Evolutionary conservation across 2,797 vertebrate genomes (phyloP).

Genomic region (Chaetophractus vellerosus): DNA sequence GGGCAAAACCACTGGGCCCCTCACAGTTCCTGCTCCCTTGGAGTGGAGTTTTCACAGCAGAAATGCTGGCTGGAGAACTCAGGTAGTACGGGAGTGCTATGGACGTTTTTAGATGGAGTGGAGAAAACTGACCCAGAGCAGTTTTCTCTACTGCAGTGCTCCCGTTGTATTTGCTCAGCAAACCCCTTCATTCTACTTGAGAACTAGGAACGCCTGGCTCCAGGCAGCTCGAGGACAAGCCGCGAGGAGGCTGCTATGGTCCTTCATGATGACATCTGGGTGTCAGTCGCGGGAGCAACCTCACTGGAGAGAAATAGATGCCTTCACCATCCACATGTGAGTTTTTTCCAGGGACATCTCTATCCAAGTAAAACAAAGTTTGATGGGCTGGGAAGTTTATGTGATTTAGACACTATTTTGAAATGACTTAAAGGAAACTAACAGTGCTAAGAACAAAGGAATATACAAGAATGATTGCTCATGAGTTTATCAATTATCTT

Average conservation of each 20-base stretch:
- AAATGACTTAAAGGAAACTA: neutral
- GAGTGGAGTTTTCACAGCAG: rapidly evolving
- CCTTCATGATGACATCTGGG: rapidly evolving
- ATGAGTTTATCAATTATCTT: neutral
- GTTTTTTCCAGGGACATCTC: no score
- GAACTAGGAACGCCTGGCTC: rapidly evolving
- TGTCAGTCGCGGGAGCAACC: neutral
- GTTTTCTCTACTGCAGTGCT: neutral
- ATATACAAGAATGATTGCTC: neutral
- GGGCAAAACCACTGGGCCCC: rapidly evolving
- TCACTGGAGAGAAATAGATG: rapidly evolving
- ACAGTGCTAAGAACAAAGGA: neutral
- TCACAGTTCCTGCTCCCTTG: rapidly evolving
- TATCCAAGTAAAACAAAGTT: neutral
- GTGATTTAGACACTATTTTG: neutral
- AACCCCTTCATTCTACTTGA: neutral
- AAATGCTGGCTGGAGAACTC: neutral
- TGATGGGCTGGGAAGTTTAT: neutral
- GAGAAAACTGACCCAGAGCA: neutral
- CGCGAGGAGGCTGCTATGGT: rapidly evolving
- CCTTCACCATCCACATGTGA: rapidly evolving
- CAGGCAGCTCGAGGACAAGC: rapidly evolving
- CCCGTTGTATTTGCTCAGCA: rapidly evolving
- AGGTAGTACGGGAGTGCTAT: rapidly evolving
- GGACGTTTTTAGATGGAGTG: neutral